Base-by-base conservation (phyloP, 2,797 vertebrate species). In the Galago senegalensis region DNA sequence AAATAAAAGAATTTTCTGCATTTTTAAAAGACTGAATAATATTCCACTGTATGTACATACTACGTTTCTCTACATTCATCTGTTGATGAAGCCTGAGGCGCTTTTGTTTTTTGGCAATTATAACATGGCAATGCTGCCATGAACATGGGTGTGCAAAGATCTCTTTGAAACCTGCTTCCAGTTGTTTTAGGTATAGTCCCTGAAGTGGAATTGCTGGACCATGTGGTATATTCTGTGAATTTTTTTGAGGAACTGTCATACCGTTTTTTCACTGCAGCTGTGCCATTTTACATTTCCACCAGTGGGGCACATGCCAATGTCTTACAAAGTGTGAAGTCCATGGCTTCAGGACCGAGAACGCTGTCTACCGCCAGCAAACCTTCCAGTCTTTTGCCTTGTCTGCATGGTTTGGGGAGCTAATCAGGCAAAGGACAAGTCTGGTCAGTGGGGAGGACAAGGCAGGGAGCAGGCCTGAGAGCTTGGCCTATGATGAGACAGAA, bases 291-390 rank as follows among this genome's bases (percentile, higher is more conserved):
- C n/a, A 21, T 53, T 6, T 27, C 43, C 46, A 40, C 43, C 23
- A 8, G 27, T 1, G 7, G 40, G 5, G 7, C 13, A 25, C 0
- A 4, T 4, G 9, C n/a, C 34, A 37, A 53, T 23, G 40, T 25
- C 18, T 34, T 69, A 37, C 16, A 3, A 23, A 61, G 46, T 25
- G 3, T 27, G n/a, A 27, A 63, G 27, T 11, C 29, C 10, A 0
- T 25, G 27, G 58, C 58, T 89, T 85, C 27, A 56, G 73, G 16
- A 67, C 27, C 1, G 0, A 1, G 46, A 43, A 67, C 6, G 9
- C 13, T 73, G 31, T 53, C 37, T 7, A 4, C 29, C n/a, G 27
- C 29, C 40, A 31, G 88, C 37, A 43, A 29, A 80, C 25, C 17
- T n/a, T 58, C 23, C 56, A 5, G 67, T 34, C 34, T 63, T 61